phyloP scores from a whole-genome alignment of 2,113 vertebrate genomes.

The Semnornis frantzii region DNA sequence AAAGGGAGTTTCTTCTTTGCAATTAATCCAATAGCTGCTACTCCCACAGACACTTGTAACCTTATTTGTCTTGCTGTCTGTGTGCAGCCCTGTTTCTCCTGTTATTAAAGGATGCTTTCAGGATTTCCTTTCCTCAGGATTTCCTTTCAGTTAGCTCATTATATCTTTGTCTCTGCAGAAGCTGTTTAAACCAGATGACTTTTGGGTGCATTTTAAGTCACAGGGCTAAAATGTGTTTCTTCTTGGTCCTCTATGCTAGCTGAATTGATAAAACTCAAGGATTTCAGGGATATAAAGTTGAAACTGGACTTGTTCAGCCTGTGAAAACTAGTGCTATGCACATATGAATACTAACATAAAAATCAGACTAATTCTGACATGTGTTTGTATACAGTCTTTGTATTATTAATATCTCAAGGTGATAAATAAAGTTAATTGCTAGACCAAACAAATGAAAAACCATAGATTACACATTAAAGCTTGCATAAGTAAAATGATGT shows the following conservation, averaged over 20 bases:
- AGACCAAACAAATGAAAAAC: background rate
- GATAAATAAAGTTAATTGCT: background rate
- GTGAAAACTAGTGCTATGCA: background rate
- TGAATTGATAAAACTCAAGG: background rate
- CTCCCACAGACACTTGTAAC: background rate
- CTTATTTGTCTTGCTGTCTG: background rate
- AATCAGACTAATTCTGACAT: background rate
- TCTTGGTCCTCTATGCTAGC: background rate
- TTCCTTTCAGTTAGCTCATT: background rate
- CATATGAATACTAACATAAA: background rate
- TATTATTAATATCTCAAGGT: background rate
- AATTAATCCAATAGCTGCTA: background rate
- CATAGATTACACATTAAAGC: background rate
- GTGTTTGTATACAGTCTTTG: background rate
- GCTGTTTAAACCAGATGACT: background rate
- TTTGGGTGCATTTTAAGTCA: background rate
- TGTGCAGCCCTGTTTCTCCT: background rate
- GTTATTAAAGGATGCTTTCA: background rate
- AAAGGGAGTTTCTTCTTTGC: background rate
- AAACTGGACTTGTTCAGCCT: background rate
- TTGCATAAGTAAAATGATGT: background rate
- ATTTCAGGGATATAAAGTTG: background rate
- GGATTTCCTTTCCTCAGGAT: background rate
- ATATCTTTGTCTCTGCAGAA: background rate
- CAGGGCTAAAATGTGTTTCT: background rate